A percentile compares a stretch with the other conserved stretches of the same genome.
phyloP scores from a whole-genome alignment of 2,888 invertebrate genomes.

The Leucoma salicis region DNA sequence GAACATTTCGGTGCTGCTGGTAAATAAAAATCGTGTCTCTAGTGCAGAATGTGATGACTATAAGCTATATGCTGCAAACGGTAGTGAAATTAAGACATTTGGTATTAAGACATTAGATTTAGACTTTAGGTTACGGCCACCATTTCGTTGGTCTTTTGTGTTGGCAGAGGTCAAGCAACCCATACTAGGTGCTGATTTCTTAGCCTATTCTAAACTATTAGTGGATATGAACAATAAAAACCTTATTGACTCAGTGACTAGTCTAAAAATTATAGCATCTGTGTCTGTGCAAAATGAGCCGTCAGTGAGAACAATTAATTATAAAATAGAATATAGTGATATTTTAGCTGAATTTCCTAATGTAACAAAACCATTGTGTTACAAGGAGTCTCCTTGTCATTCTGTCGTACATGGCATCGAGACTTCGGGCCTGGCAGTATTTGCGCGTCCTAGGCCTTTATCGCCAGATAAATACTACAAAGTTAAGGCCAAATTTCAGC shows the following conservation, averaged over 20 bases:
- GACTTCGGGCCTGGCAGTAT: slow-evolving; percentile 44
- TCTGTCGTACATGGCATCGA: too few species aligned
- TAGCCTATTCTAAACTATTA: slow-evolving; percentile 21
- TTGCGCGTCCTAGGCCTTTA: slow-evolving; percentile 35
- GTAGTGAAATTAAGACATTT: slow-evolving; percentile 7
- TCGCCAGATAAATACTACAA: slow-evolving; percentile 38
- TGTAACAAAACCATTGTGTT: too few species aligned
- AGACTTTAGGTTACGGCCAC: slow-evolving; percentile 8
- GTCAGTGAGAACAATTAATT: slow-evolving; percentile 20
- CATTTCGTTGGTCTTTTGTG: background rate
- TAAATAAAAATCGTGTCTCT: background rate
- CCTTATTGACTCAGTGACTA: too few species aligned
- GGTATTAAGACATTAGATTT: slow-evolving; percentile 5
- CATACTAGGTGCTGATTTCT: too few species aligned
- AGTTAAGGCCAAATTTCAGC: slow-evolving; percentile 23
- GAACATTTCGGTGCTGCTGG: background rate
- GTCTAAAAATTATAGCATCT: too few species aligned
- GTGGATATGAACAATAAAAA: slow-evolving; percentile 17
- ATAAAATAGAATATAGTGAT: too few species aligned
- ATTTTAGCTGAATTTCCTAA: too few species aligned
- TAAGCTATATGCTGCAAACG: slow-evolving; percentile 11
- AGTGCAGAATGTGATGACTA: background rate
- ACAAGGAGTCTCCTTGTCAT: slow-evolving; percentile 19
- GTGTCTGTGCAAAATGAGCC: too few species aligned
- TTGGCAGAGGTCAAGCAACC: too few species aligned